Evolutionary conservation across 37 sponge, comb jelly and placozoan genomes (phyloP), one percentile per base, ranked within the genome.

Genomic region (Aplysina aerophoba): DNA sequence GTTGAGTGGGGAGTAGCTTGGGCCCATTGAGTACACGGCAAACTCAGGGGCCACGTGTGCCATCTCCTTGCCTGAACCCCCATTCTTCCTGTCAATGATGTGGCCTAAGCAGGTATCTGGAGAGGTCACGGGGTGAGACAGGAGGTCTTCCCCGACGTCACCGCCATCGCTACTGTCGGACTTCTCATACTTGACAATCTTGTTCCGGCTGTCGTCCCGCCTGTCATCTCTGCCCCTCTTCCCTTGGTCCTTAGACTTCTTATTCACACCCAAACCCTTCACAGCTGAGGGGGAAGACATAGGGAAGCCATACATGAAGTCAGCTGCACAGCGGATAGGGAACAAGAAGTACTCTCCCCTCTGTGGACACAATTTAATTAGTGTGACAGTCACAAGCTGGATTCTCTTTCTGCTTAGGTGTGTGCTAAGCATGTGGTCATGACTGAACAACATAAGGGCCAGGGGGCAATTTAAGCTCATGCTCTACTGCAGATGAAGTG

Each of bases 211-310:
- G 64, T 62, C 27, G 4, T n/a, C 28, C 12, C 27, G 64, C 64
- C 64, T 2, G 4, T 62, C 64, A 27, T 28, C 64, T 27, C 28
- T 62, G 4, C 12, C 24, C 64, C 78, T 0, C 54, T 75, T 75
- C n/a, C 54, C 54, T 6, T 39, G 24, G 12, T 75, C 78, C 53
- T 75, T 75, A 21, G 83, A 82, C 40, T 63, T 63, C 65, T 82
- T 82, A 50, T 82, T 82, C 30, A 82, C 83, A 38, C 83, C 83
- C 62, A 61, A 67, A 2, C 83, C 83, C 35, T 82, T 82, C 21
- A 82, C 83, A 63, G 83, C 83, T 82, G 33, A 78, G 25, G 24
- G 38, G 14, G 37, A 20, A 8, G 27, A 4, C 5, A 73, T 2
- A 8, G 50, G 8, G 50, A 44, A 44, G 50, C 50, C 50, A 44